phyloP scores from a whole-genome alignment of 2,797 vertebrate species.

The Phrynocephalus guinanensis region DNA sequence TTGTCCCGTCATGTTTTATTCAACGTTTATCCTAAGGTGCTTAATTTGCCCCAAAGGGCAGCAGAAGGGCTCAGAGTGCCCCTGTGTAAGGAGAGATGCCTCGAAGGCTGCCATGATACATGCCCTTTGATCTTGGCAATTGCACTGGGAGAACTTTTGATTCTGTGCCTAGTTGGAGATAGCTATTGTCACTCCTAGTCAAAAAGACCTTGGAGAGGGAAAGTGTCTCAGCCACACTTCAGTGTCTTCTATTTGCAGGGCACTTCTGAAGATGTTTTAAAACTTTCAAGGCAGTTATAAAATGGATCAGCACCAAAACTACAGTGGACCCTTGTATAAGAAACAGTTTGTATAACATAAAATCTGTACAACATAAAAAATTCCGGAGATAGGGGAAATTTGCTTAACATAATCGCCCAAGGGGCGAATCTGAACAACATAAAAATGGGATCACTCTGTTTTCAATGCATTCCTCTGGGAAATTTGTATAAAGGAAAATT shows the following conservation, averaged over 20 bases:
- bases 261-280: slow-evolving; percentile 52
- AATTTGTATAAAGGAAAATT: too few species aligned
- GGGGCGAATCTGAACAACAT: too few species aligned
- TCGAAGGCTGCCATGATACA: slow-evolving; percentile 62
- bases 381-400: too few species aligned
- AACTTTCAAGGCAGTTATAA: slow-evolving; percentile 28
- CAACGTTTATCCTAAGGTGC: slow-evolving; percentile 69
- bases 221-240: slow-evolving; percentile 33
- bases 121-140: slow-evolving; percentile 66
- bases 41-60: slow-evolving; percentile 71
- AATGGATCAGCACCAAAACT: slow-evolving; percentile 54
- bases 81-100: slow-evolving; percentile 63
- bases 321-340: too few species aligned
- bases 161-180: slow-evolving; percentile 63
- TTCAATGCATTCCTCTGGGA: too few species aligned
- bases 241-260: slow-evolving; percentile 29
- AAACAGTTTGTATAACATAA: too few species aligned
- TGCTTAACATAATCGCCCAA: too few species aligned
- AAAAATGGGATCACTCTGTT: too few species aligned
- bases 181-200: slow-evolving; percentile 60
- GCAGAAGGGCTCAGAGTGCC: slow-evolving; percentile 61
- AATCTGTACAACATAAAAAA: too few species aligned
- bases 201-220: slow-evolving; percentile 49
- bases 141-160: slow-evolving; percentile 64
- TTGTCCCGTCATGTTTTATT: slow-evolving; percentile 71